Evolutionary conservation across 1,140 invertebrate genomes (phyloP).

Genomic region (Lordiphosa clarofinis): DNA sequence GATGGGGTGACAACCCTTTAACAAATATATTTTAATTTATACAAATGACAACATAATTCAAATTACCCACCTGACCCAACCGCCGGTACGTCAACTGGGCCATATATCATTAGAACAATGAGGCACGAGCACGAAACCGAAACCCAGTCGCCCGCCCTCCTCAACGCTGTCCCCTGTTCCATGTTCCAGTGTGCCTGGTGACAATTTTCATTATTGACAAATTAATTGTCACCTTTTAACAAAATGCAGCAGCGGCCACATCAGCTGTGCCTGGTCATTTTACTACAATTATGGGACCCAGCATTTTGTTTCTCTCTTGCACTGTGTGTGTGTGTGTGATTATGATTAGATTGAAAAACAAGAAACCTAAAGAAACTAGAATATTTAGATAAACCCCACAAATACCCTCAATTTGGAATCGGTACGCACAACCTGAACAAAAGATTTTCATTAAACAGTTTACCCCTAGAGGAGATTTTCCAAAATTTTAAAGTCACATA

Average conservation of each 20-base stretch:
- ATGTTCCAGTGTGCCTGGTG: constrained; percentile 16
- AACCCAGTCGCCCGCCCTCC: not conserved
- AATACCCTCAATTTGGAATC: too few relatives aligned
- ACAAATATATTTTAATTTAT: constrained; percentile 71
- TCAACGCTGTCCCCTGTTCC: not conserved
- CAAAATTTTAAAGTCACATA: too few relatives aligned
- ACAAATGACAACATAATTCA: constrained; percentile 78
- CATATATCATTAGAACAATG: constrained; percentile 66
- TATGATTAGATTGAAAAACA: too few relatives aligned
- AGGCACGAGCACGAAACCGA: constrained; percentile 35
- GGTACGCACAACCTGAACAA: too few relatives aligned
- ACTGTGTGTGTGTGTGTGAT: constrained; percentile 54
- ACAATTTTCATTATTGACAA: constrained; percentile 74
- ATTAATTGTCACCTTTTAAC: constrained; percentile 78
- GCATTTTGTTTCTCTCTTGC: too few relatives aligned
- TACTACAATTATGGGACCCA: constrained; percentile 65
- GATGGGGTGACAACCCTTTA: constrained; percentile 7
- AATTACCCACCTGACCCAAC: constrained; percentile 35
- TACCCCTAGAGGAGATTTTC: too few relatives aligned
- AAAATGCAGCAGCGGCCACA: constrained; percentile 52
- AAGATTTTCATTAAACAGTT: too few relatives aligned
- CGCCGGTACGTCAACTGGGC: constrained; percentile 44
- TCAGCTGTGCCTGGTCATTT: constrained; percentile 39
- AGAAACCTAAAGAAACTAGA: too few relatives aligned
- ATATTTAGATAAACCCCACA: too few relatives aligned